Conservation (phyloP, 2,888 invertebrate genomes). For the Plagodis dolabraria region DNA sequence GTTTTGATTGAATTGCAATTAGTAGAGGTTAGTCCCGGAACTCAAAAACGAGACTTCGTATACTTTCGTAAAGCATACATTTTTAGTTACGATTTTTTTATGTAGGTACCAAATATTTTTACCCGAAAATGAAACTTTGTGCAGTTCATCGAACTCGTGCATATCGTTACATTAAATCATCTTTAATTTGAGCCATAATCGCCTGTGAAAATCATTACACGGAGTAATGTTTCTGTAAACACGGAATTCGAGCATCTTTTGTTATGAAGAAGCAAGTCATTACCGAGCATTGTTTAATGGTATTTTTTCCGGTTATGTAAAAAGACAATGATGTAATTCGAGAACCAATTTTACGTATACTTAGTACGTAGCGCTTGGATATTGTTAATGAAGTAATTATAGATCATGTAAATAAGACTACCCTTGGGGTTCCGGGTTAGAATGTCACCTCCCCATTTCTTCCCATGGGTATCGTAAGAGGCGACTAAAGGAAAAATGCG, state of each 20-base stretch:
- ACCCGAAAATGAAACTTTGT: background rate
- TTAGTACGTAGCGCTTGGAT: no score
- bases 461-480: no score
- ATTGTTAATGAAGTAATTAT: no score
- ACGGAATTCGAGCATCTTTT: conserved; percentile 42
- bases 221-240: conserved; percentile 42
- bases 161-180: conserved; percentile 28
- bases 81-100: background rate
- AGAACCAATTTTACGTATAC: background rate
- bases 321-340: conserved; percentile 11
- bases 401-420: no score
- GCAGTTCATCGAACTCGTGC: conserved; percentile 14
- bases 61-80: no score
- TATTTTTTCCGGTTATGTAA: conserved; percentile 29
- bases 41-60: no score
- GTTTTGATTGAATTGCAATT: no score
- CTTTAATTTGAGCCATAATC: conserved; percentile 30
- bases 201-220: conserved; percentile 32
- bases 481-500: no score
- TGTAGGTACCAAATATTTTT: background rate
- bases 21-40: no score
- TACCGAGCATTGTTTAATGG: conserved; percentile 48
- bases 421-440: no score
- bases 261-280: conserved; percentile 50
- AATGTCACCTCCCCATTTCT: no score